phyloP scores from a whole-genome alignment of 2,888 invertebrate species.

The Pheosia gnoma region DNA sequence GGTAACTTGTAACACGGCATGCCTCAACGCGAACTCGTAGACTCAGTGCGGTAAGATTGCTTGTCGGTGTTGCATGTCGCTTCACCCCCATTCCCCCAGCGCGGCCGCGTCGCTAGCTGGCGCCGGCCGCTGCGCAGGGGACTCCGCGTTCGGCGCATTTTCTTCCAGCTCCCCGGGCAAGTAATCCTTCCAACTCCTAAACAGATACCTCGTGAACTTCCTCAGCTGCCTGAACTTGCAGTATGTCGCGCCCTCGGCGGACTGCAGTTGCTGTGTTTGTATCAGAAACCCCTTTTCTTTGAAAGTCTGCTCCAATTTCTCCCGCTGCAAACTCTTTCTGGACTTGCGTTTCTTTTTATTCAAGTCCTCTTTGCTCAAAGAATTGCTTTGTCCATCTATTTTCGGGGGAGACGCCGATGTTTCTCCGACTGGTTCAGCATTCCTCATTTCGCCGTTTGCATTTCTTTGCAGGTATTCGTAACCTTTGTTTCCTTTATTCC shows the following conservation, averaged over 20 bases:
- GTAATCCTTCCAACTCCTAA: constrained; percentile 97
- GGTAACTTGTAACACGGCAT: background rate
- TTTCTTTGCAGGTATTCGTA: constrained; percentile 92
- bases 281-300: constrained; percentile 96
- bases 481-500: constrained; percentile 91
- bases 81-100: constrained; percentile 62
- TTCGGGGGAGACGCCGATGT: constrained; percentile 47
- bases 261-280: constrained; percentile 96
- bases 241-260: constrained; percentile 96
- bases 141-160: constrained; percentile 24
- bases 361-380: constrained; percentile 65
- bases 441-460: constrained; percentile 80
- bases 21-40: background rate
- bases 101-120: constrained; percentile 36
- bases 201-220: constrained; percentile 95
- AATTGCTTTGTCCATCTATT: constrained; percentile 27
- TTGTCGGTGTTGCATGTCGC: background rate
- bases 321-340: constrained; percentile 91
- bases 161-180: constrained; percentile 90
- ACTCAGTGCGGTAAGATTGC: constrained; percentile 12
- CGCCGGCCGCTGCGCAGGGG: constrained; percentile 20
- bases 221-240: constrained; percentile 96
- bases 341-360: constrained; percentile 88
- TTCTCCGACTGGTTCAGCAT: constrained; percentile 39
- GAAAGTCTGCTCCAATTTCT: constrained; percentile 95